Evolutionary conservation across 1,140 invertebrate genomes (phyloP).

Genomic region (Pseudomyrmex dendroicus): DNA sequence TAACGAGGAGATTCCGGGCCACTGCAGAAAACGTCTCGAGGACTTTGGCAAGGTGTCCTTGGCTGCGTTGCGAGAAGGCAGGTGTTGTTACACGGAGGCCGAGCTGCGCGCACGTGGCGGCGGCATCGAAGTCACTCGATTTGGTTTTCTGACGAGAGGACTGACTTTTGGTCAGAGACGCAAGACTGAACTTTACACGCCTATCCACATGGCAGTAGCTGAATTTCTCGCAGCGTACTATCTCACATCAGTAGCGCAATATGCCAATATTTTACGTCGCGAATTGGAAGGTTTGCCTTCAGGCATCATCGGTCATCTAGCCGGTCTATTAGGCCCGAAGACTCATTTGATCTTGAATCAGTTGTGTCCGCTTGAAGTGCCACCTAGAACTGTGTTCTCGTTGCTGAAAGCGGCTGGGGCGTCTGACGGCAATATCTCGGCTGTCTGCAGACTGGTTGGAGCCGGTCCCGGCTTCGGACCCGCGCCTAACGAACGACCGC

Average conservation of each 20-base stretch:
- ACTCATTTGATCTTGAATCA: slow-evolving; percentile 84
- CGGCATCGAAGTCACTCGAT: slow-evolving; percentile 81
- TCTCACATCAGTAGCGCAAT: slow-evolving; percentile 85
- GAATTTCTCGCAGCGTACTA: slow-evolving; percentile 87
- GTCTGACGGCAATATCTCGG: slow-evolving; percentile 84
- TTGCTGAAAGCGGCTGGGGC: slow-evolving; percentile 85
- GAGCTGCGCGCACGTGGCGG: slow-evolving; percentile 82
- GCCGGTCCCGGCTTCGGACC: slow-evolving; percentile 78
- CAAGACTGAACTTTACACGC: slow-evolving; percentile 82
- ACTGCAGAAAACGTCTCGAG: slow-evolving; percentile 84
- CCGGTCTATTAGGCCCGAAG: slow-evolving; percentile 84
- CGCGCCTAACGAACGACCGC: slow-evolving; percentile 77
- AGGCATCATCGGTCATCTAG: slow-evolving; percentile 83
- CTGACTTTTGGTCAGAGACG: slow-evolving; percentile 79
- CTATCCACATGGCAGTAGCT: slow-evolving; percentile 84
- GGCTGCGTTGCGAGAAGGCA: slow-evolving; percentile 82
- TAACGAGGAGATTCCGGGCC: slow-evolving; percentile 82
- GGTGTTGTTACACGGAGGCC: slow-evolving; percentile 83
- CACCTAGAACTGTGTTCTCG: slow-evolving; percentile 84
- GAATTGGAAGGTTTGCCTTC: slow-evolving; percentile 85
- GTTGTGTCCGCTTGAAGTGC: slow-evolving; percentile 84
- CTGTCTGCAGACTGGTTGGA: slow-evolving; percentile 83
- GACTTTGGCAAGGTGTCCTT: slow-evolving; percentile 85
- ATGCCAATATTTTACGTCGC: slow-evolving; percentile 84
- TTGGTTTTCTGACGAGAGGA: slow-evolving; percentile 83